Conservation (phyloP, 2,797 vertebrate species). For the Crocidura indochinensis region DNA sequence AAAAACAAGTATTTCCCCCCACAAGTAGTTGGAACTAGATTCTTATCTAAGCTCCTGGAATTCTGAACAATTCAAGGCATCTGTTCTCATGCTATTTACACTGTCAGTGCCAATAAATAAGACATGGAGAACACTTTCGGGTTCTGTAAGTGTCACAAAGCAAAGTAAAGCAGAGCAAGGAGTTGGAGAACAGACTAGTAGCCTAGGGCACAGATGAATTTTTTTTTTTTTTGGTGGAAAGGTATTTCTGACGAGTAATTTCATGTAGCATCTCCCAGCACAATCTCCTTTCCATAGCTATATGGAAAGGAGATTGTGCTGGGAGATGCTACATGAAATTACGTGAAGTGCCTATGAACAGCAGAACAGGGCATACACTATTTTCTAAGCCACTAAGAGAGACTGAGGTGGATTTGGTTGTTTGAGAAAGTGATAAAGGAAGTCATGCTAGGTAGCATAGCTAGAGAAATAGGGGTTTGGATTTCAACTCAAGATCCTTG, state of each 20-base stretch:
- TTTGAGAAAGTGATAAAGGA: neutral
- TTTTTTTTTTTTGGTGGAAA: neutral
- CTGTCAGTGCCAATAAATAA: neutral
- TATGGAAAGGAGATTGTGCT: neutral
- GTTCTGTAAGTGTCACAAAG: neutral
- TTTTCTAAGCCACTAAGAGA: neutral
- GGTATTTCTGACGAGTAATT: neutral
- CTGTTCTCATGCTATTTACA: neutral
- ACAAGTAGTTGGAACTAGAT: neutral
- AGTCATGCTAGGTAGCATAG: neutral
- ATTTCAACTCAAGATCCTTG: neutral
- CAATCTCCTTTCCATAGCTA: neutral
- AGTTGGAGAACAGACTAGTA: neutral
- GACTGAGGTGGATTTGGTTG: neutral
- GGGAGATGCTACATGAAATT: neutral
- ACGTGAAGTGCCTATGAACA: neutral
- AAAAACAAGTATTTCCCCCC: constrained; percentile 6
- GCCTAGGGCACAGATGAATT: no score
- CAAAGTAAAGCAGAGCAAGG: neutral
- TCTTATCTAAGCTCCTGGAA: neutral
- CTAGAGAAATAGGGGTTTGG: neutral
- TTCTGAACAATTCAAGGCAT: neutral
- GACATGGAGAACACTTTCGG: neutral
- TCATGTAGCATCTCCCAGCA: neutral
- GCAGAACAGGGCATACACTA: no score